phyloP scores from a whole-genome alignment of 2,888 invertebrate species.

The Meloe dianella region DNA sequence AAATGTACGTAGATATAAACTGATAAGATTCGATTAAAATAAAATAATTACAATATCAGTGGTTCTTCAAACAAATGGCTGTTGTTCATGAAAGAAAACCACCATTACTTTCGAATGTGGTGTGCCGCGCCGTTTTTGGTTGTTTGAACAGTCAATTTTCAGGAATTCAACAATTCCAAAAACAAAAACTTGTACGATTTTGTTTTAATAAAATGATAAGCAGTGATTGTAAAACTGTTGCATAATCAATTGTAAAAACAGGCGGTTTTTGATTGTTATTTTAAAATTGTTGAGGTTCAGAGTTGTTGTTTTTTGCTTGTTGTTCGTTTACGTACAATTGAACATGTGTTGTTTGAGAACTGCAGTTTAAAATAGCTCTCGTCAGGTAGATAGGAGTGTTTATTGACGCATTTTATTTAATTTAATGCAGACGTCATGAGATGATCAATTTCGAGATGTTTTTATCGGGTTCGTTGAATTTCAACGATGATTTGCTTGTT shows the following conservation, averaged over 20 bases:
- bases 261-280: too few species aligned
- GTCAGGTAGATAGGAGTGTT: slow-evolving; percentile 39
- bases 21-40: not conserved
- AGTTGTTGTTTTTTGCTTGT: too few species aligned
- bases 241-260: too few species aligned
- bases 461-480: not conserved
- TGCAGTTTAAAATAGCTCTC: not conserved
- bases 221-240: too few species aligned
- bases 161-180: not conserved
- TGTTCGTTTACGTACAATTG: not conserved
- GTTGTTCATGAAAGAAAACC: not conserved
- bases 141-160: not conserved
- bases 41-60: not conserved
- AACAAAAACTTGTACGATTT: too few species aligned
- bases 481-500: not conserved
- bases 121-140: not conserved
- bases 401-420: slow-evolving; percentile 45
- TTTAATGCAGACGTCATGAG: slow-evolving; percentile 44
- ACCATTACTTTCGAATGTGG: not conserved
- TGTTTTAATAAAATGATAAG: too few species aligned
- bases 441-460: not conserved
- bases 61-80: not conserved
- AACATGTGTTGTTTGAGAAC: slow-evolving; percentile 21
- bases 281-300: too few species aligned
- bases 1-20: not conserved